Evolutionary conservation across 2,888 invertebrate genomes (phyloP).

Genomic region (Dasypogon diadema): DNA sequence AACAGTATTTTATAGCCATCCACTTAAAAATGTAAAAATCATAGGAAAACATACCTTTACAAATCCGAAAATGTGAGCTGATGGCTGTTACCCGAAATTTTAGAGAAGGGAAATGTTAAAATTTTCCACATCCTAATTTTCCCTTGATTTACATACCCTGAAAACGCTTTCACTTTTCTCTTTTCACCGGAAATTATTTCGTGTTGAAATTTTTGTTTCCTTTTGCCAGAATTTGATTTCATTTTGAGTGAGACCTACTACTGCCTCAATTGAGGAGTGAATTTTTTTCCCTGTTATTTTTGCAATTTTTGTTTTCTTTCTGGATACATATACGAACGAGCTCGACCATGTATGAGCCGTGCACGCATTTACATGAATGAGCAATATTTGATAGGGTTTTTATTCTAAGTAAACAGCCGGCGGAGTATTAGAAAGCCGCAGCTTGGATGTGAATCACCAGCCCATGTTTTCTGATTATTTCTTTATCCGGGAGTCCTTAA

Average conservation of each 20-base stretch:
- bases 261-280: background rate
- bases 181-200: conserved; percentile 41
- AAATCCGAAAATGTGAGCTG: too few relatives aligned
- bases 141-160: background rate
- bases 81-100: too few relatives aligned
- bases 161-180: conserved; percentile 29
- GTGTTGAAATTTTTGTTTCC: conserved; percentile 41
- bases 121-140: conserved; percentile 1
- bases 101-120: background rate
- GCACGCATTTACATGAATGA: conserved; percentile 30
- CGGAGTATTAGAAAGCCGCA: conserved; percentile 25
- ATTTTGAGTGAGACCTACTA: conserved; percentile 14
- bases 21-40: too few relatives aligned
- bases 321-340: background rate
- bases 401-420: conserved; percentile 20
- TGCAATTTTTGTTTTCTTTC: background rate
- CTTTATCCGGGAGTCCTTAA: conserved; percentile 34
- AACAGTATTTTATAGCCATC: too few relatives aligned
- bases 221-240: conserved; percentile 38
- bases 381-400: conserved; percentile 41
- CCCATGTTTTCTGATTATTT: conserved; percentile 37
- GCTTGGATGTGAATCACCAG: background rate
- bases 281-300: conserved; percentile 13
- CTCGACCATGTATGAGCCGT: background rate
- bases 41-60: too few relatives aligned